Conservation (phyloP, 2,113 vertebrate species). For the Phylloscopus trochilus region DNA sequence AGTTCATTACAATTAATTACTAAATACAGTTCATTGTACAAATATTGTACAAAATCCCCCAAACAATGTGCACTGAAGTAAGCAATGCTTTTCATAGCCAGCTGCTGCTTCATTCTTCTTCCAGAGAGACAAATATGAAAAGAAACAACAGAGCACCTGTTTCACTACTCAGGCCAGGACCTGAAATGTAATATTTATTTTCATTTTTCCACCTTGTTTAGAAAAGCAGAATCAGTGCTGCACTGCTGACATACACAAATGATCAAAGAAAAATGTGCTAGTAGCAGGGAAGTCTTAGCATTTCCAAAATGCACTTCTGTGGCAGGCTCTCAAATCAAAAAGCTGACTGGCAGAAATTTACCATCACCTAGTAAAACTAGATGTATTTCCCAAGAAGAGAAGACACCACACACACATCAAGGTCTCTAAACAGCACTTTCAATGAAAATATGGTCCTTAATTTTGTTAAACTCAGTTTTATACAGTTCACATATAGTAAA, state of each 20-base stretch:
- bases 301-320: neutral
- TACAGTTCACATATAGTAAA: neutral
- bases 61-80: neutral
- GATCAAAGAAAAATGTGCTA: neutral
- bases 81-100: neutral
- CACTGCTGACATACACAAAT: neutral
- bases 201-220: neutral
- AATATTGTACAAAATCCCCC: neutral
- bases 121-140: neutral
- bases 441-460: neutral
- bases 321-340: neutral
- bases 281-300: neutral
- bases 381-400: neutral
- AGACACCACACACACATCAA: neutral
- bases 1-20: slow-evolving; percentile 8
- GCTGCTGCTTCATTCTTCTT: neutral
- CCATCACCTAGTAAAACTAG: neutral
- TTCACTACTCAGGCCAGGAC: neutral
- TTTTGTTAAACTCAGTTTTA: neutral
- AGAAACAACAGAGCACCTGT: neutral
- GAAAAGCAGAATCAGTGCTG: neutral
- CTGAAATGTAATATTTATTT: neutral
- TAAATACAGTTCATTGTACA: neutral
- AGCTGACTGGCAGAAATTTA: neutral
- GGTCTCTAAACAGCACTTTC: neutral